Base-by-base conservation (phyloP, 2,797 vertebrate genomes). In the Protonibea diacanthus region DNA sequence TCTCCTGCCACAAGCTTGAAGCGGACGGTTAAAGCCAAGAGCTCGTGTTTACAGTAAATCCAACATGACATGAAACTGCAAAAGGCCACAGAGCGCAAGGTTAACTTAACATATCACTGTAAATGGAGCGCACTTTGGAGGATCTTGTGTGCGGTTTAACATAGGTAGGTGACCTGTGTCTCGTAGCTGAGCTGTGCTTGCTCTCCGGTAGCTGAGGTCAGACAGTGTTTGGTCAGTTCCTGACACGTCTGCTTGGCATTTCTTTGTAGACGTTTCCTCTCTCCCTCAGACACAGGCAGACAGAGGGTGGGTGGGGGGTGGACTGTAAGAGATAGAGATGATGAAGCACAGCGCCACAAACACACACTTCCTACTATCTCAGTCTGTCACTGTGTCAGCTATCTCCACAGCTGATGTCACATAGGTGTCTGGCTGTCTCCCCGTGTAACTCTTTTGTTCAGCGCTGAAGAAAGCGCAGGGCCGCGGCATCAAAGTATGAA, bases 401-500 rank as follows among this genome's bases (percentile, higher is more conserved):
- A 67, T 81, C 87, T 79, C 83, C 79, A 58, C 86, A 86, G 86
- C 72, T 85, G 40, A 62, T 79, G 87, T 89, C 86, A 78, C 72
- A 57, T 71, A 60, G 76, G 45, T 82, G 81, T 86, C 70, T 72
- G 5, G 69, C 88, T 76, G 77, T 75, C 87, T 90, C 79, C 72
- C 83, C 82, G 67, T 79, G 77, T 78, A 83, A 68, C 53, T 67
- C 87, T 87, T 88, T 90, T 86, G 84, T 89, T 87, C 88, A 38
- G 82, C 7, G 71, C 33, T 45, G 85, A 86, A 89, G 84, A 85
- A 90, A 88, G 80, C 75, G 14, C 71, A 21, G 42, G 78, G 71
- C 78, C 51, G 27, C 53, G 6, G 83, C 88, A 88, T 91, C 90
- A 90, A 91, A 92, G 91, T 71, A 60, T 21, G 68, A 83, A 78